Evolutionary conservation across 2,888 invertebrate species (phyloP).

Genomic region (Sipha maydis): DNA sequence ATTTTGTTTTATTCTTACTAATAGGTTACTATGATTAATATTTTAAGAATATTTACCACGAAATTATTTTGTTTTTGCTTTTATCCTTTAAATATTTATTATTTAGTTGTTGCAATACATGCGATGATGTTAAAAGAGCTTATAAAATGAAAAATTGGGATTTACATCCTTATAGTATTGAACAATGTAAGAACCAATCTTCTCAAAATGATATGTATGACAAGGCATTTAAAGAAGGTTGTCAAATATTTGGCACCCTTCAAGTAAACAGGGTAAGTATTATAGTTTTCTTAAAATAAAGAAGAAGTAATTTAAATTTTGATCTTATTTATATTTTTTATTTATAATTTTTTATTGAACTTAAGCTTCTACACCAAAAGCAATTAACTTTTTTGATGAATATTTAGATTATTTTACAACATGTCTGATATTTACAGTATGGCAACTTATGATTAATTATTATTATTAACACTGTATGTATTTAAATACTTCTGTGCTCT

Average conservation of each 20-base stretch:
- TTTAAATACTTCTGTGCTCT: no score
- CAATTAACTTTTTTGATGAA: no score
- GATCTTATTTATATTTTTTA: conserved; percentile 15
- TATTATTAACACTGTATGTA: no score
- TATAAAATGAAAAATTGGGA: conserved; percentile 90
- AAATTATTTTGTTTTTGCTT: no score
- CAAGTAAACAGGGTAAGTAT: conserved; percentile 87
- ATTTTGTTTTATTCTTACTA: no score
- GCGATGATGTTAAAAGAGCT: conserved; percentile 94
- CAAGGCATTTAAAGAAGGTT: conserved; percentile 90
- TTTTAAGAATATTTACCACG: no score
- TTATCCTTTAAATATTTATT: conserved; percentile 45
- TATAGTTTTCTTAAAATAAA: not conserved
- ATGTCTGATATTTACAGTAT: no score
- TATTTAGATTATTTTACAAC: no score
- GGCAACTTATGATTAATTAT: no score
- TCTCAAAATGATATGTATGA: conserved; percentile 77
- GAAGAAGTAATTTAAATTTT: not conserved
- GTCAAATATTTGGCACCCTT: conserved; percentile 93
- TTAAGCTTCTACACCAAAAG: no score
- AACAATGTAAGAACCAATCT: conserved; percentile 89
- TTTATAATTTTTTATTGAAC: no score
- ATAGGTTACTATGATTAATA: no score
- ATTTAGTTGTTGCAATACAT: conserved; percentile 93
- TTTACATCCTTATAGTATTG: conserved; percentile 80